phyloP scores from a whole-genome alignment of 2,797 vertebrate genomes.

The Phataginus tricuspis region DNA sequence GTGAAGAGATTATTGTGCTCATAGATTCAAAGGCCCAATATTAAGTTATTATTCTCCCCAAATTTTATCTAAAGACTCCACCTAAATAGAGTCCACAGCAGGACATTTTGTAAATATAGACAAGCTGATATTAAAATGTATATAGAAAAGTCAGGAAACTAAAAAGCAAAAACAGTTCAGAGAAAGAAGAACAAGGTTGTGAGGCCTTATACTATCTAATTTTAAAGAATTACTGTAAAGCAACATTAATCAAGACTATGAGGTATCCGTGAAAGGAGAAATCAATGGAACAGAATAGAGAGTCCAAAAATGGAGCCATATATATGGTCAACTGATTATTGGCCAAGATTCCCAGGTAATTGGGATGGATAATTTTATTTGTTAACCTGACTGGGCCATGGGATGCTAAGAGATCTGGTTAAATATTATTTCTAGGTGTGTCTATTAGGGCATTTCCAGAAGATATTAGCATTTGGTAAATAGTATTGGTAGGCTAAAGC shows the following conservation, averaged over 20 bases:
- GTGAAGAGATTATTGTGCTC: background rate
- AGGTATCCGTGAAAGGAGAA: background rate
- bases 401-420: background rate
- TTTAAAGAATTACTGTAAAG: background rate
- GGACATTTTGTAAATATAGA: background rate
- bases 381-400: background rate
- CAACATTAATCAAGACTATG: background rate
- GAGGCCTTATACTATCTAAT: background rate
- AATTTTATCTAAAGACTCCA: background rate
- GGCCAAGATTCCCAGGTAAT: background rate
- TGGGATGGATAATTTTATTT: background rate
- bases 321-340: background rate
- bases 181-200: background rate
- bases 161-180: background rate
- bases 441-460: background rate
- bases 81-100: background rate
- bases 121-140: background rate
- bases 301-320: background rate
- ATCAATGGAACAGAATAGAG: background rate
- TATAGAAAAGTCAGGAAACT: background rate
- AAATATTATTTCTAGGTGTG: background rate
- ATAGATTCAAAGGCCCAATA: background rate
- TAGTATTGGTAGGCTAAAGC: background rate
- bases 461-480: background rate
- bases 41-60: background rate